A percentile compares a stretch with the other conserved stretches of the same genome.
These are phyloP conservation scores for Noctuana brunneofusca DNA, from an alignment of 2,888 invertebrate species.

Conservation along the genomic window DNA sequence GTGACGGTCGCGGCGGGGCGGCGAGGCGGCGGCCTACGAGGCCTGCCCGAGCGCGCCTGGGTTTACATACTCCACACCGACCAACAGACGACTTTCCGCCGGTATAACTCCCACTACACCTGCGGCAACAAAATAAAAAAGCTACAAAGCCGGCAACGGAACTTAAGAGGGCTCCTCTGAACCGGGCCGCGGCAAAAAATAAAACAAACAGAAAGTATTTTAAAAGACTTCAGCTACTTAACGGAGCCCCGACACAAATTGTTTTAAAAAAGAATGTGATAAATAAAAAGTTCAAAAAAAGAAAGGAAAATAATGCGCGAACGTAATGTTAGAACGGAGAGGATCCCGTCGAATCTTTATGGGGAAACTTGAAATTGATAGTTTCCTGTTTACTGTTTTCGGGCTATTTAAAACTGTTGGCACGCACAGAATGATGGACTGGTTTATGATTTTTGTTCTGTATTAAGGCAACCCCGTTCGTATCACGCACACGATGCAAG, in stretches of 20 bases:
- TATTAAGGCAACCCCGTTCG: constrained; percentile 59
- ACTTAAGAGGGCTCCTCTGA: constrained; percentile 59
- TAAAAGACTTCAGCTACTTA: constrained; percentile 35
- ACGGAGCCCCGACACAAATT: constrained; percentile 29
- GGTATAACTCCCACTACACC: constrained; percentile 85
- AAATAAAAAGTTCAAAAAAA: constrained; percentile 27
- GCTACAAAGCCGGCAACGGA: constrained; percentile 76
- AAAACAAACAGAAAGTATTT: constrained; percentile 56
- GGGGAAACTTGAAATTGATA: constrained; percentile 74
- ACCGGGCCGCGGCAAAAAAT: constrained; percentile 63
- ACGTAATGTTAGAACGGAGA: constrained; percentile 50
- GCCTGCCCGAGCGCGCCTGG: constrained; percentile 79
- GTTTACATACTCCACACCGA: constrained; percentile 85
- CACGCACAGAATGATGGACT: constrained; percentile 68
- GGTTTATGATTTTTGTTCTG: constrained; percentile 61
- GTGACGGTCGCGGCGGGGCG: constrained; percentile 45
- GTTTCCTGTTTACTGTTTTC: constrained; percentile 73
- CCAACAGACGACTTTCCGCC: constrained; percentile 84
- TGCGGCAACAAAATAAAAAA: constrained; percentile 82
- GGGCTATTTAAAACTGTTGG: constrained; percentile 70
- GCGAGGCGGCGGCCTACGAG: constrained; percentile 56
- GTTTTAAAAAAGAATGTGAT: constrained; percentile 28
- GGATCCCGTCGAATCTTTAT: constrained; percentile 70
- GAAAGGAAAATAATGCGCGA: constrained; percentile 28
- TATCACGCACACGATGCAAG: constrained; percentile 71